Conservation (phyloP, 2,113 vertebrate genomes). For the Elaphurus davidianus region DNA sequence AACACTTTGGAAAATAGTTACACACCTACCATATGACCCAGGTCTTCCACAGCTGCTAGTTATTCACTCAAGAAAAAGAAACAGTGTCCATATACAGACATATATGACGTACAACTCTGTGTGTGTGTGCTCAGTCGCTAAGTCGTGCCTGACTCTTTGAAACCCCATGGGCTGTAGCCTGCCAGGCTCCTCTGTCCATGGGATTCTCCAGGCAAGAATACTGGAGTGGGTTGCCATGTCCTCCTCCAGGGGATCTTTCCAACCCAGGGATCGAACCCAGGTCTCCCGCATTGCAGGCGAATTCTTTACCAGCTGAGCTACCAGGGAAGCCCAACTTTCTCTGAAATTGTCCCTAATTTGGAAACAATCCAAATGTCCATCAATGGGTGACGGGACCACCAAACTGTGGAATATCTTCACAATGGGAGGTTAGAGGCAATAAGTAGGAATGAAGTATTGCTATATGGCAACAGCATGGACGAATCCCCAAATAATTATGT, state of each 20-base stretch:
- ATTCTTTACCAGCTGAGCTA: background rate
- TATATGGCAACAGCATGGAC: fast-evolving
- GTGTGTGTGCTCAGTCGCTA: background rate
- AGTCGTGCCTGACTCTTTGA: background rate
- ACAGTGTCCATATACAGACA: background rate
- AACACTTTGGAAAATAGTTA: background rate
- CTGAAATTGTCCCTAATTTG: background rate
- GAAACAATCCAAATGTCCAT: background rate
- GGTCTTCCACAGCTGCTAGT: background rate
- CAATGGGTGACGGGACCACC: fast-evolving
- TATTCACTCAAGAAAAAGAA: background rate
- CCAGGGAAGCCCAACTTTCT: background rate
- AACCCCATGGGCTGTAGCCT: background rate
- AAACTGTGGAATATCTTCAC: fast-evolving
- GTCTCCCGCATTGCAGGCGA: background rate
- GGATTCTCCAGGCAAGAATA: background rate
- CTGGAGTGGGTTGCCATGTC: background rate
- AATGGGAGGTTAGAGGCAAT: too few species aligned
- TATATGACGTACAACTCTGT: too few species aligned
- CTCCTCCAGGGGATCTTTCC: background rate
- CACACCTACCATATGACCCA: background rate
- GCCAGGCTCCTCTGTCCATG: background rate
- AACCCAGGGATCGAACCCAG: background rate
- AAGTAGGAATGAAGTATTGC: background rate
- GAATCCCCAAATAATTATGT: background rate